Conservation (phyloP, 2,797 vertebrate genomes). For the Melanotaenia trifasciata region DNA sequence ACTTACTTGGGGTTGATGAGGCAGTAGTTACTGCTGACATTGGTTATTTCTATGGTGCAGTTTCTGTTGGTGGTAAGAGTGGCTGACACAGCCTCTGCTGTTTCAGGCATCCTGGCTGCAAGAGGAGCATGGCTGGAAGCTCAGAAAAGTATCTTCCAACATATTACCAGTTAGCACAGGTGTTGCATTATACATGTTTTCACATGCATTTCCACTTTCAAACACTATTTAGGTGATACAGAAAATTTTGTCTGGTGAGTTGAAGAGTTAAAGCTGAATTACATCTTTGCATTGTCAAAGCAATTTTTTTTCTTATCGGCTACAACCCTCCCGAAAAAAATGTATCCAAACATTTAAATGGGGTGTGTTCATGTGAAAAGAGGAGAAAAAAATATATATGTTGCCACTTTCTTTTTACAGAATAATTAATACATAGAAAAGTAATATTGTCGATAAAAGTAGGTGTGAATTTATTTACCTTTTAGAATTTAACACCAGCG, state of each 20-base stretch:
- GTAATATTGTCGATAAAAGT: constrained; percentile 7
- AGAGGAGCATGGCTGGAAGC: constrained; percentile 27
- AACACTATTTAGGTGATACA: background rate
- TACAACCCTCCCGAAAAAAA: background rate
- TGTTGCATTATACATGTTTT: background rate
- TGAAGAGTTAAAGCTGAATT: background rate
- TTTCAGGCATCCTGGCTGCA: constrained; percentile 73
- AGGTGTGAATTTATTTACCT: constrained; percentile 62
- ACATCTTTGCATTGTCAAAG: background rate
- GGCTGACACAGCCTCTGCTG: constrained; percentile 76
- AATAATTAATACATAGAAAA: constrained; percentile 4
- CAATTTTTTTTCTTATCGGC: background rate
- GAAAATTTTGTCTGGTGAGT: background rate
- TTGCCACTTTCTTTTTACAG: background rate
- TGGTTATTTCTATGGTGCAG: constrained; percentile 80
- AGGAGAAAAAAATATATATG: background rate
- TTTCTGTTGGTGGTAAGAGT: constrained; percentile 79
- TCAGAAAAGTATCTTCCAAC: constrained; percentile 8
- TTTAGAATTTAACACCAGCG: constrained; percentile 39
- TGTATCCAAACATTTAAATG: background rate
- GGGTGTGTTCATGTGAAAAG: background rate
- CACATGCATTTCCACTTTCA: background rate
- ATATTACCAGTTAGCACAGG: background rate
- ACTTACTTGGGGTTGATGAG: constrained; percentile 83
- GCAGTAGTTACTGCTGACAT: constrained; percentile 66